Conservation (phyloP, 2,797 vertebrate species). For the Centropyge bicolor region DNA sequence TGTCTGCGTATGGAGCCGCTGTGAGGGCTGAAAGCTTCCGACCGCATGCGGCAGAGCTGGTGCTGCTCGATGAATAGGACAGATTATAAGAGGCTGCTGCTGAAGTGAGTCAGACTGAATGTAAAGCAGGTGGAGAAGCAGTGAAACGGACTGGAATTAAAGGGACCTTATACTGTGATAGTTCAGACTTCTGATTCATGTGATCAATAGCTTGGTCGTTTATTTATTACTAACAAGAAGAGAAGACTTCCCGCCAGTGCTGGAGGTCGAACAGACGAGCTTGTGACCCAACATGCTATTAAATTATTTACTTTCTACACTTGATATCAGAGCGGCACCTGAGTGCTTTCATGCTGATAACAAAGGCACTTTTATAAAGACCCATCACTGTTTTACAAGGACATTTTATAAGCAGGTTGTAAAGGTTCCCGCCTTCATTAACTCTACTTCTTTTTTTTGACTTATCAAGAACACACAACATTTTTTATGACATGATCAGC, state of each 20-base stretch:
- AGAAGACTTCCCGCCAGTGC: background rate
- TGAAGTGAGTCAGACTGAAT: background rate
- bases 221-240: background rate
- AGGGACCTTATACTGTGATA: background rate
- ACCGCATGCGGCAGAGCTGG: background rate
- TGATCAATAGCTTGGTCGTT: background rate
- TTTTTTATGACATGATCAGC: background rate
- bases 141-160: background rate
- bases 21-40: background rate
- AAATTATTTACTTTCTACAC: conserved; percentile 5
- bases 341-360: conserved; percentile 32
- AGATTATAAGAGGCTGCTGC: background rate
- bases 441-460: background rate
- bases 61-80: background rate
- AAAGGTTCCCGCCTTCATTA: conserved; percentile 9
- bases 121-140: background rate
- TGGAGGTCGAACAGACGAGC: background rate
- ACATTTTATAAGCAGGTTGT: conserved; percentile 15
- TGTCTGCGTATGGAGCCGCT: background rate
- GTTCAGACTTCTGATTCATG: background rate
- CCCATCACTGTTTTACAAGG: conserved; percentile 13
- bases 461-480: conserved; percentile 10
- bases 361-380: conserved; percentile 8
- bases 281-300: background rate
- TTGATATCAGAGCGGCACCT: conserved; percentile 14